phyloP scores from a whole-genome alignment of 2,888 invertebrate species.

The Cantharis lateralis region DNA sequence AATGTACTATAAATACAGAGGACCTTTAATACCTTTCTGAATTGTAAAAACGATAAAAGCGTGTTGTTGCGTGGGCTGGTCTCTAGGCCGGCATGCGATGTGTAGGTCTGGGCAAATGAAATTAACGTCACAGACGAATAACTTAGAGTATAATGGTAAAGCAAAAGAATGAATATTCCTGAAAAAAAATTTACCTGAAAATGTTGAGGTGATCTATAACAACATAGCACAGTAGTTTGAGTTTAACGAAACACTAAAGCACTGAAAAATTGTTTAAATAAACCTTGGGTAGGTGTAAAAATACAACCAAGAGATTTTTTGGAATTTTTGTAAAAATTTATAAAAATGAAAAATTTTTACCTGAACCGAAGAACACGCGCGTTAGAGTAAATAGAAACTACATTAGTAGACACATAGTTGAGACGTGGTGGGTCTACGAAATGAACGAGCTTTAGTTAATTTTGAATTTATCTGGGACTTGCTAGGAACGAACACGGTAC shows the following conservation, averaged over 20 bases:
- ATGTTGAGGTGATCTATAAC: not conserved
- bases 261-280: not conserved
- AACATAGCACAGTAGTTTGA: not conserved
- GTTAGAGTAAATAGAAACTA: conserved; percentile 32
- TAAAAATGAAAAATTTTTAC: conserved; percentile 24
- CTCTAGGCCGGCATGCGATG: conserved; percentile 35
- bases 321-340: not conserved
- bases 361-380: conserved; percentile 38
- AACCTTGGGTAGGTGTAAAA: not conserved
- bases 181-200: not conserved
- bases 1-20: not conserved
- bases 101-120: conserved; percentile 31
- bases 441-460: conserved; percentile 52
- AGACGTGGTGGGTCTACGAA: conserved; percentile 40
- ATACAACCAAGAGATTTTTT: not conserved
- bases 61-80: conserved; percentile 31
- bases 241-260: not conserved
- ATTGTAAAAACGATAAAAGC: conserved; percentile 29
- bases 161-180: not conserved
- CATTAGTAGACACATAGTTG: conserved; percentile 25
- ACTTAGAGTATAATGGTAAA: not conserved
- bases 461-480: conserved; percentile 56
- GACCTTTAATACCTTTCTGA: conserved; percentile 7
- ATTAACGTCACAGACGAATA: conserved; percentile 27
- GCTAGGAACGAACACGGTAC: conserved; percentile 19